Percentiles rank a stretch among this genome's conserved stretches.
These are phyloP conservation scores for Apodemia hepburni DNA, from an alignment of 2,888 invertebrate species.

Conservation along the genomic window DNA sequence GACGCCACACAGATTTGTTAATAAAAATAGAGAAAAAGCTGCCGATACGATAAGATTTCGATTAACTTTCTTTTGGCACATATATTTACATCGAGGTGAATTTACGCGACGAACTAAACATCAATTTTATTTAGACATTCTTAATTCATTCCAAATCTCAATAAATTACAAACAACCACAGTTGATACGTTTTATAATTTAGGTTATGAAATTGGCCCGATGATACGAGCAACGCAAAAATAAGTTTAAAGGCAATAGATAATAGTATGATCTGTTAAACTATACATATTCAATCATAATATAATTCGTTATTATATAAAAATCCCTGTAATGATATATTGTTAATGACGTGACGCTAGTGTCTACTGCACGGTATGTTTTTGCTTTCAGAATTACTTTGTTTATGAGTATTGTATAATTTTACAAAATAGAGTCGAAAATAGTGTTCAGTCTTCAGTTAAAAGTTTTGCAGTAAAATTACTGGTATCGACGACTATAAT, in stretches of 20 bases:
- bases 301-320: slow-evolving; percentile 74
- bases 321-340: slow-evolving; percentile 80
- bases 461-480: slow-evolving; percentile 50
- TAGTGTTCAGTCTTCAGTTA: slow-evolving; percentile 77
- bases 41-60: slow-evolving; percentile 35
- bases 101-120: slow-evolving; percentile 26
- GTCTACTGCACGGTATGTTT: slow-evolving; percentile 40
- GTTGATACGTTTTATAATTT: slow-evolving; percentile 29
- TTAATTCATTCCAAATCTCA: slow-evolving; percentile 22
- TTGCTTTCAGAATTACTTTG: slow-evolving; percentile 45
- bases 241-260: slow-evolving; percentile 56
- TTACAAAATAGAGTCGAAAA: slow-evolving; percentile 77
- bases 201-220: slow-evolving; percentile 26
- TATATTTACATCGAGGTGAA: slow-evolving; percentile 43
- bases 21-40: slow-evolving; percentile 26
- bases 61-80: slow-evolving; percentile 60
- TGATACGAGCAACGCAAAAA: slow-evolving; percentile 38
- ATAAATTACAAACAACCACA: slow-evolving; percentile 16
- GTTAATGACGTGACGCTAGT: slow-evolving; percentile 68
- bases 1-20: slow-evolving; percentile 16
- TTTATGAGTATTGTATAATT: slow-evolving; percentile 66
- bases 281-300: slow-evolving; percentile 66
- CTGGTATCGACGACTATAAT: slow-evolving; percentile 42
- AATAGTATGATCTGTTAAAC: slow-evolving; percentile 53
- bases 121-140: slow-evolving; percentile 32